Conservation (phyloP, 2,888 invertebrate genomes). For the Synergus itoensis region DNA sequence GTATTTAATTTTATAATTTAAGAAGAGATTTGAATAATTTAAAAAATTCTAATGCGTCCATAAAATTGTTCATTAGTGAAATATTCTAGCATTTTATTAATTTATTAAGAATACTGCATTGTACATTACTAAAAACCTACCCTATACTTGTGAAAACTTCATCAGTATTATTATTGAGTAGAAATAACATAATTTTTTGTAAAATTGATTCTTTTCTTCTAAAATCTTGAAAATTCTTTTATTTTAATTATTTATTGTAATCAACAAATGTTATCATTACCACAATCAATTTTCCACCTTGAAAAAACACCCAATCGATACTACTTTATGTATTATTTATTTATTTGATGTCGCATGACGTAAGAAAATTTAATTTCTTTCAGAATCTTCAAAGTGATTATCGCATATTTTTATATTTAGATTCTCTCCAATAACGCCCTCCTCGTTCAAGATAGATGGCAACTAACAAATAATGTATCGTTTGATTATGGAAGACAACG, state of each 20-base stretch:
- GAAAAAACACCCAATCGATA: background rate
- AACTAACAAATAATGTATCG: slow-evolving; percentile 51
- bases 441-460: slow-evolving; percentile 44
- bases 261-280: background rate
- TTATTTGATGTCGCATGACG: slow-evolving; percentile 31
- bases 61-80: too few species aligned
- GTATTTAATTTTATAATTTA: too few species aligned
- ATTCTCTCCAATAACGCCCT: slow-evolving; percentile 44
- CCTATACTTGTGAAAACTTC: too few species aligned
- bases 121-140: too few species aligned
- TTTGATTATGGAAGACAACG: slow-evolving; percentile 55
- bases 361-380: slow-evolving; percentile 13
- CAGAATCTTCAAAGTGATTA: slow-evolving; percentile 25
- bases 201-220: background rate
- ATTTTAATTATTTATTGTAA: background rate
- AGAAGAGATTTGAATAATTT: too few species aligned
- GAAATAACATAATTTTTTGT: background rate
- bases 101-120: too few species aligned
- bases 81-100: too few species aligned
- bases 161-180: too few species aligned
- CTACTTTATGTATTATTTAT: slow-evolving; percentile 43
- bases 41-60: too few species aligned
- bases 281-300: background rate
- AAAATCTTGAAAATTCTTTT: background rate
- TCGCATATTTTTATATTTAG: slow-evolving; percentile 47